Evolutionary conservation across 1,140 invertebrate genomes (phyloP).

Genomic region (Bombus sibiricus): DNA sequence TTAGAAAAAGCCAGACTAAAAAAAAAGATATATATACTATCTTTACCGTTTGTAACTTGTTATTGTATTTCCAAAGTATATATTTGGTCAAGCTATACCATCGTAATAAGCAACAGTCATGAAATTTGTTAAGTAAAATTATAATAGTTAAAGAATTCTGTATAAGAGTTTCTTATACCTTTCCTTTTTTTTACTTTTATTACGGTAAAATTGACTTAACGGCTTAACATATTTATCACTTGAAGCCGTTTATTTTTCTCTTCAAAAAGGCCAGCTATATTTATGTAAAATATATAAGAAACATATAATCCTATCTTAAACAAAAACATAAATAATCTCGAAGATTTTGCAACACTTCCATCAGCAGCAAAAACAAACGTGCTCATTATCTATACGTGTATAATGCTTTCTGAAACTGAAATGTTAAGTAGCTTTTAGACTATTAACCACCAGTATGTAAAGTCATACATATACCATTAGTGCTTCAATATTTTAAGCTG

Average conservation of each 20-base stretch:
- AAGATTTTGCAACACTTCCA: background rate
- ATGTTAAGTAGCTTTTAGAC: background rate
- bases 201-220: background rate
- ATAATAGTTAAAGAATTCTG: background rate
- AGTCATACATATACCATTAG: background rate
- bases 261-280: background rate
- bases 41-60: background rate
- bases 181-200: background rate
- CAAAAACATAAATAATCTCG: background rate
- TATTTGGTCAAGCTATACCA: background rate
- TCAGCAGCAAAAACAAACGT: background rate
- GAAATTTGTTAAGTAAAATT: background rate
- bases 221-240: background rate
- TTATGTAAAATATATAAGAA: background rate
- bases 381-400: background rate
- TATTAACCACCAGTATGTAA: background rate
- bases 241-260: background rate
- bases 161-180: background rate
- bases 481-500: background rate
- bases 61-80: background rate
- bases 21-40: background rate
- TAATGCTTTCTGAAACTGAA: background rate
- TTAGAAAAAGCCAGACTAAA: background rate
- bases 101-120: too few species aligned
- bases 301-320: background rate